Base-by-base conservation (phyloP, 2,113 vertebrate genomes). In the Pelecanoides urinatrix region DNA sequence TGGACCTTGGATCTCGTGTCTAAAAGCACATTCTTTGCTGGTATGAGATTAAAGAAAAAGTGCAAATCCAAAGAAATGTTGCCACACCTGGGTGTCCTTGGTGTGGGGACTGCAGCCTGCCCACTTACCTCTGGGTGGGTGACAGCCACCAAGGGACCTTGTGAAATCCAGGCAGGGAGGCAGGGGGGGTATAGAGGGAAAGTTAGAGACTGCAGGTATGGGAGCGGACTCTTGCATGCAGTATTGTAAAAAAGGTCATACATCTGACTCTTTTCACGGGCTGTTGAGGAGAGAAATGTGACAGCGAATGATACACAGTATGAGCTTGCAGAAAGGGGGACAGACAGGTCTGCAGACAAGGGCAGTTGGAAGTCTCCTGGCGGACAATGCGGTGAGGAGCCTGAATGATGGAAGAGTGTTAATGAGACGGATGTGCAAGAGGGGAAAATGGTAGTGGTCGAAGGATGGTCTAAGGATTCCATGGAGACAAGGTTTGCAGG, bases 271-370 rank as follows among this genome's bases (percentile, higher is more conserved):
- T 40, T 49, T 29, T 32, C 16, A n/a, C 0, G 3, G 75, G 73
- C 49, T 79, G 3, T 7, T 34, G 68, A 77, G 58, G 56, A 15
- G 9, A 63, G 73, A 76, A 49, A 45, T 2, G 85, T 14, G 65
- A 7, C 42, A 52, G 65, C 7, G n/a, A 65, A 36, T 25, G 61
- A 40, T 3, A 16, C 11, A 29, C 0, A 0, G 32, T 11, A 14
- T 17, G 34, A n/a, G 42, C 19, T 56, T 11, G 7, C 38, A 29
- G 36, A 20, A 14, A 72, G 52, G 1, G 7, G 11, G 58, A 42
- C 34, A 58, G 62, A 13, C 9, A 25, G 26, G 36, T 26, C n/a
- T 68, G 75, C 40, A 65, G 75, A 14, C 12, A 23, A 81, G 80
- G 84, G 71, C 49, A 63, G 44, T 3, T 65, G 81, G 59, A 56